A percentile compares a stretch with the other conserved stretches of the same genome.
phyloP scores from a whole-genome alignment of 1,140 invertebrate genomes.

The Drosophila leontia region DNA sequence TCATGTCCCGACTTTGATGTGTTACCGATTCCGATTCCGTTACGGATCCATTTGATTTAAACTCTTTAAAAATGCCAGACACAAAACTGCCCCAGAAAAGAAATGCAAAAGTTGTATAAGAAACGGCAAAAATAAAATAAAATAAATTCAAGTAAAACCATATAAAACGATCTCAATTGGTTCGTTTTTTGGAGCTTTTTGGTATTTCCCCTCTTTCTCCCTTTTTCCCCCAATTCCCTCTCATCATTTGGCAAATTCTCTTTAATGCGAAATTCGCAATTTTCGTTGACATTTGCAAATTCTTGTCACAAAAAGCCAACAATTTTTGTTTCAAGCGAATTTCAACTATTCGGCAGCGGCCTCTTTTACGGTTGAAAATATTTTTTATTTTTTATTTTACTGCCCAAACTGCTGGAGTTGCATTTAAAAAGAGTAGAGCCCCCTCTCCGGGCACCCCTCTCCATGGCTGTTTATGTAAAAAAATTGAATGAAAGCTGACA shows the following conservation, averaged over 20 bases:
- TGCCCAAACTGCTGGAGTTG: slow-evolving; percentile 65
- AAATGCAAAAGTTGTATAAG: slow-evolving; percentile 48
- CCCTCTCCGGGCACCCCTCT: not conserved
- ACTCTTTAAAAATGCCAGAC: slow-evolving; percentile 47
- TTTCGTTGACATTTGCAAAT: slow-evolving; percentile 82
- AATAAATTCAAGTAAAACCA: slow-evolving; percentile 42
- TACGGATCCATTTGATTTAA: slow-evolving; percentile 26
- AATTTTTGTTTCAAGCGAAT: slow-evolving; percentile 63
- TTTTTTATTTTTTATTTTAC: slow-evolving; percentile 18
- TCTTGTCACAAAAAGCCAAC: slow-evolving; percentile 73
- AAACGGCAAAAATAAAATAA: slow-evolving; percentile 13
- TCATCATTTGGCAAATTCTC: slow-evolving; percentile 64
- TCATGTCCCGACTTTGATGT: slow-evolving; percentile 42
- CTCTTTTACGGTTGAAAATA: slow-evolving; percentile 53
- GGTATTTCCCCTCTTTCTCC: slow-evolving; percentile 30
- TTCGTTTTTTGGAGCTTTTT: slow-evolving; percentile 49
- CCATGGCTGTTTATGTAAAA: slow-evolving; percentile 44
- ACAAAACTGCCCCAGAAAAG: slow-evolving; percentile 59
- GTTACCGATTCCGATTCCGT: slow-evolving; percentile 46
- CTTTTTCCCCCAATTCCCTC: not conserved
- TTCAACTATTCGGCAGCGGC: slow-evolving; percentile 70
- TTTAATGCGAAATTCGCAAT: slow-evolving; percentile 75
- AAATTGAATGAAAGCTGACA: slow-evolving; percentile 76
- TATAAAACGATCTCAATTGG: slow-evolving; percentile 77
- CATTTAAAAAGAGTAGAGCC: slow-evolving; percentile 54